Base-by-base conservation (phyloP, 64 coral and sea anemone species). In the Porites lutea region DNA sequence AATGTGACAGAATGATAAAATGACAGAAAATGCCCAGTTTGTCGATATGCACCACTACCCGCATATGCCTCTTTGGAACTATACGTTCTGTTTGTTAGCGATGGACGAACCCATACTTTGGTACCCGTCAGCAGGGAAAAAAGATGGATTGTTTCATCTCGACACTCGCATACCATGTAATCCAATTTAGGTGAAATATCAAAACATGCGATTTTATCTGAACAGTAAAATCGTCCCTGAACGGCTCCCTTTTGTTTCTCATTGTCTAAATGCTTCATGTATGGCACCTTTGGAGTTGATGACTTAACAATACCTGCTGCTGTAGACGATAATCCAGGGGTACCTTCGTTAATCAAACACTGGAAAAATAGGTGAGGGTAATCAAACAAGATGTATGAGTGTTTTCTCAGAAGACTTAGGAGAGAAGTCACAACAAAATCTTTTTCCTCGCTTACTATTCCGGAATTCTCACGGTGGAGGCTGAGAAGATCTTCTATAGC, bases 161-260 rank as follows among this genome's bases (percentile, higher is more conserved):
- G 61, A 37, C 80, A 83, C 18, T 83, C 80, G 6, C 80, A 83
- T 2, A 83, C 80, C 62, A 83, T 83, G 46, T 68, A 50, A 9
- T 83, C 80, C 80, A 67, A 8, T 68, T 68, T 19, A 12, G 61
- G 80, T 83, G 80, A 83, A 52, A 83, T 46, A 52, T 83, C 80
- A 10, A 83, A 83, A 51, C 80, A 68, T 3, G 62, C 61, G 2
- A 83, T 54, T 9, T 15, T 68, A 67, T 52, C 80, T 49, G 80
- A 83, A 83, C 80, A 83, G 18, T 67, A 83, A 20, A 83, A 83
- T 83, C 80, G 43, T 8, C 44, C 80, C 52, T 68, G 18, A 20
- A 51, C 46, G 3, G 19, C 48, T 67, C 15, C 62, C 5, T 23
- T 18, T 12, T 52, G 46, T 67, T 83, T 46, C 8, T 67, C n/a